Base-by-base conservation (phyloP, 2,888 invertebrate genomes). In the Busseola fusca region DNA sequence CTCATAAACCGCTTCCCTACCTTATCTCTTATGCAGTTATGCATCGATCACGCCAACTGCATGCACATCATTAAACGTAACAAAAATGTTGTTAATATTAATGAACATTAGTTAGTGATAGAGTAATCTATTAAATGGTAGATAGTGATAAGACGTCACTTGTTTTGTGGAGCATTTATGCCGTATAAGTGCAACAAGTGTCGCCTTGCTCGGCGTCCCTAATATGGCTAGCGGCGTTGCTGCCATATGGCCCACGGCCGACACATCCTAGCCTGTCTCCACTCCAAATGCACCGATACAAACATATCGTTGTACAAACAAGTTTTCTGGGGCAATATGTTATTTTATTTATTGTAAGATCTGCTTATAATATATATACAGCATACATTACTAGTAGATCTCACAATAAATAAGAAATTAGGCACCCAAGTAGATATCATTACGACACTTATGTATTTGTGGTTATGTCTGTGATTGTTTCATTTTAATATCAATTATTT, bases 141-240 rank as follows among this genome's bases (percentile, higher is more conserved):
- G 86, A 89, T 86, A 88, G 86, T 89, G 91, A 91, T 91, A 93
- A 92, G 87, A 90, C 87, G 87, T 91, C 88, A 90, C 84, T 86
- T 80, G 90, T 89, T 92, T 94, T 91, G 92, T 94, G 88, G 93
- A 94, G 91, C 94, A 93, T 90, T 93, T 93, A 91, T 86, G 90
- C 95, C 95, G 92, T 95, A 95, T 95, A 95, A 92, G 95, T 94
- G 95, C 95, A 95, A 94, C 95, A 93, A 94, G 94, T 95, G 93
- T 95, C 91, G 94, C 95, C 95, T 95, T 95, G 95, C 86, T 91
- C 54, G 86, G 89, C 89, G 90, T 91, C 93, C 95, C 95, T 91
- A 93, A 95, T 95, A 95, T 91, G 95, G 95, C 82, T 86, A 88
- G 87, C 88, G 83, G 91, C 88, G 89, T 87, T 87, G 91, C 92